A percentile compares a stretch with the other conserved stretches of the same genome.
Conservation (phyloP, 1,140 invertebrate species). For the Drosophila rufa region DNA sequence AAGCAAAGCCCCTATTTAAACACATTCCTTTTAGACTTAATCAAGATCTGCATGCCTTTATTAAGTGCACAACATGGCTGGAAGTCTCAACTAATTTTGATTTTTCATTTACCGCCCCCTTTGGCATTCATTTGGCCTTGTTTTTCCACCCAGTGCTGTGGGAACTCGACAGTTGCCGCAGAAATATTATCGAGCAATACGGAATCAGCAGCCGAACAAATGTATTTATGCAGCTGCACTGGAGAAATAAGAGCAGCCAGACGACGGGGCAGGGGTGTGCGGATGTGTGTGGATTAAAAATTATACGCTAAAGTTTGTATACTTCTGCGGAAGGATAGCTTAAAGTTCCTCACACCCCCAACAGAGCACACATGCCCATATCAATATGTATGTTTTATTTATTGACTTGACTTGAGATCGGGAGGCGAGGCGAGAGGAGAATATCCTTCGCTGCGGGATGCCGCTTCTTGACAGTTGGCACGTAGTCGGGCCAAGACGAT, state of each 20-base stretch:
- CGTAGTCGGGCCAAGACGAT: constrained; percentile 48
- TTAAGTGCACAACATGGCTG: constrained; percentile 9
- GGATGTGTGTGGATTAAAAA: constrained; percentile 25
- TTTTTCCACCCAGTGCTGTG: constrained; percentile 17
- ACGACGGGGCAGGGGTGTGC: too few relatives aligned
- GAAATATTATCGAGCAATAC: constrained; percentile 6
- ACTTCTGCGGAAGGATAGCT: constrained; percentile 40
- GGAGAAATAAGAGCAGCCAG: constrained; percentile 11
- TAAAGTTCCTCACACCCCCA: constrained; percentile 7
- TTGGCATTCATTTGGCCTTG: constrained; percentile 1
- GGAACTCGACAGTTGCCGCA: constrained; percentile 26
- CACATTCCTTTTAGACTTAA: neutral
- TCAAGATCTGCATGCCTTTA: neutral
- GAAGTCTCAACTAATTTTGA: constrained; percentile 19
- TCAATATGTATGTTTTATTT: constrained; percentile 68
- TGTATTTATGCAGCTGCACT: constrained; percentile 38
- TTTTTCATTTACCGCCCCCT: neutral
- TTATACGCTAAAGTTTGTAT: constrained; percentile 27
- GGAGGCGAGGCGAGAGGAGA: neutral
- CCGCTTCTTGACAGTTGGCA: constrained; percentile 69
- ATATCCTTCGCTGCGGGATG: constrained; percentile 36
- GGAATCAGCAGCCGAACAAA: constrained; percentile 20
- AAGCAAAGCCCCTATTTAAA: too few relatives aligned
- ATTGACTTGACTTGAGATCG: constrained; percentile 59
- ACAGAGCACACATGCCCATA: constrained; percentile 13